phyloP scores from a whole-genome alignment of 2,797 vertebrate genomes.

The Crotalus adamanteus region DNA sequence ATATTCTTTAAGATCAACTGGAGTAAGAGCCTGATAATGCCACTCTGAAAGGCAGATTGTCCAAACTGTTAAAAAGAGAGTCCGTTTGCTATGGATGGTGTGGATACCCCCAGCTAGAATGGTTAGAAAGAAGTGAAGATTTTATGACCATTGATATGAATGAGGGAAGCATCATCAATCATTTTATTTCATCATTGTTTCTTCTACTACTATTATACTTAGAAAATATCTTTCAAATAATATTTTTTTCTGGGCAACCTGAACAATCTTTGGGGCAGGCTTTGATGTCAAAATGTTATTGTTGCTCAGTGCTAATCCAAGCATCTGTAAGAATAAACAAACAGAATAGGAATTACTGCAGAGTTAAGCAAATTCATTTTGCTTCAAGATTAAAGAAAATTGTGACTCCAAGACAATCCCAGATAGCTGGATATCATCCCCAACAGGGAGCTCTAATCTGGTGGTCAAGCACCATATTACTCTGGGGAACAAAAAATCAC shows the following conservation, averaged over 20 bases:
- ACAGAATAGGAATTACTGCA: background rate
- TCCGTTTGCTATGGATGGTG: background rate
- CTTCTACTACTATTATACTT: background rate
- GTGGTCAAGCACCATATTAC: background rate
- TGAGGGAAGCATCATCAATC: background rate
- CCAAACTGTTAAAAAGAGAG: background rate
- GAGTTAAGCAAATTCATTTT: background rate
- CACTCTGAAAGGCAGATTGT: background rate
- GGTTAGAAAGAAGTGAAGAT: background rate
- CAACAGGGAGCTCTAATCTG: background rate
- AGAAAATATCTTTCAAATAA: background rate
- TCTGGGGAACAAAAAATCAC: background rate
- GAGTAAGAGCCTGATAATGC: background rate
- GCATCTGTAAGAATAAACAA: background rate
- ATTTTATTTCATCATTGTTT: background rate
- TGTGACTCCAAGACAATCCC: background rate
- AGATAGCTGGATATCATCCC: background rate
- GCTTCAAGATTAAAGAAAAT: background rate
- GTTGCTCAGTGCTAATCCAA: background rate
- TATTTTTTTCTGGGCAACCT: background rate
- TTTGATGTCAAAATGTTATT: background rate
- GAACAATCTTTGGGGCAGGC: background rate
- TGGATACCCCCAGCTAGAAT: background rate
- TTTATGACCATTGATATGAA: background rate
- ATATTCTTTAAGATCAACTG: background rate